Conservation (phyloP, 2,113 vertebrate genomes). For the Agapornis roseicollis region DNA sequence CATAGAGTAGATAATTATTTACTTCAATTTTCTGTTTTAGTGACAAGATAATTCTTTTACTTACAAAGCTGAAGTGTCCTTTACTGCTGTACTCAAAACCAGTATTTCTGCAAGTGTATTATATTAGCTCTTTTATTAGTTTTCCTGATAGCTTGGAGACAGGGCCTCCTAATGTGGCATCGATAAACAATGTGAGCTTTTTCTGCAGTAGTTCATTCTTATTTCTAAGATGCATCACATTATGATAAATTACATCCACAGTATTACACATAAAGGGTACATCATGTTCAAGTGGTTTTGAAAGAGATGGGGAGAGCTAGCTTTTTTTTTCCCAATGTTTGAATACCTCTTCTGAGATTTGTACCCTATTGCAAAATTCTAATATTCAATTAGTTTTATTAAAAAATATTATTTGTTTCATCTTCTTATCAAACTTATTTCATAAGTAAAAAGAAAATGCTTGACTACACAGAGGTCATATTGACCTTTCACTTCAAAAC, state of each 20-base stretch:
- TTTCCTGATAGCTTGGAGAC: constrained; percentile 18
- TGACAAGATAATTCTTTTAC: constrained; percentile 28
- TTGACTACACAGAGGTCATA: not conserved
- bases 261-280: not conserved
- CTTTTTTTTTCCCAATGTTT: not conserved
- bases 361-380: not conserved
- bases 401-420: not conserved
- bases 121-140: not conserved
- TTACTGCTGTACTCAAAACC: constrained; percentile 11
- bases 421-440: not conserved
- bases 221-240: not conserved
- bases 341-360: not conserved
- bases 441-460: not conserved
- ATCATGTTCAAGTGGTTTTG: not conserved
- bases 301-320: not conserved
- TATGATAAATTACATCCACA: not conserved
- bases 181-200: not conserved
- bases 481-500: not conserved
- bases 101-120: not conserved
- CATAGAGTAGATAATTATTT: not conserved
- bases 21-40: constrained; percentile 16
- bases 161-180: not conserved
- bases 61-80: constrained; percentile 24
- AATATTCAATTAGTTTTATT: not conserved
- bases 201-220: not conserved